A percentile compares a stretch with the other conserved stretches of the same genome.
Conservation (phyloP, 2,113 vertebrate species). For the Pseudorasbora parva region DNA sequence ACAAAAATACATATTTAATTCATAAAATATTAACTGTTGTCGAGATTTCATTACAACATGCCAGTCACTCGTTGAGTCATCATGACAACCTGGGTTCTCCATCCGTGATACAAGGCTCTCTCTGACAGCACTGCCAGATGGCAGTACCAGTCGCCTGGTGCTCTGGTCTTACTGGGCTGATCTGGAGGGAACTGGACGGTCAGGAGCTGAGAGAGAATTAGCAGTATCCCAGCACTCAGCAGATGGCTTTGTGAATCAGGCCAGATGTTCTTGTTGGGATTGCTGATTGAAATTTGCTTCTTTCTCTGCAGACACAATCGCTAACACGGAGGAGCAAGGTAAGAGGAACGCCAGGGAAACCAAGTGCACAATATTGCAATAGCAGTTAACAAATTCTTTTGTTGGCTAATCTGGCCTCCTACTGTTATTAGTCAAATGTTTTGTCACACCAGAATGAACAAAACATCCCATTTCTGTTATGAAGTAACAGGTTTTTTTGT, state of each 20-base stretch:
- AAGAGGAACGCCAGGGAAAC: conserved; percentile 13
- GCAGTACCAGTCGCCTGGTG: conserved; percentile 43
- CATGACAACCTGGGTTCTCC: neutral
- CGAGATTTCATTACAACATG: neutral
- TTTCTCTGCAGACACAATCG: conserved; percentile 43
- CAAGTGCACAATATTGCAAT: neutral
- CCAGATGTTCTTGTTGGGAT: conserved; percentile 17
- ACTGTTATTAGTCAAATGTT: neutral
- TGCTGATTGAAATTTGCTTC: conserved; percentile 28
- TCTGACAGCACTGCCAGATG: conserved; percentile 37
- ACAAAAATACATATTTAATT: neutral
- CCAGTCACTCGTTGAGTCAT: conserved; percentile 7
- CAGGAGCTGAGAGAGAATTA: neutral
- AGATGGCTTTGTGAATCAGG: conserved; percentile 28
- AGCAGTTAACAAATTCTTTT: conserved; percentile 3
- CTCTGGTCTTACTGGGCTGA: conserved; percentile 6
- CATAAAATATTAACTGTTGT: neutral
- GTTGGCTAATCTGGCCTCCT: conserved; percentile 8
- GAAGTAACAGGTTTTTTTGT: neutral
- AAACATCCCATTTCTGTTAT: neutral
- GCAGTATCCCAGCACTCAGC: conserved; percentile 16
- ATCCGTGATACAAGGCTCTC: conserved; percentile 29
- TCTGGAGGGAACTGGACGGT: neutral
- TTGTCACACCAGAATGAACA: conserved; percentile 8
- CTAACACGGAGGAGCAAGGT: conserved; percentile 45